phyloP scores from a whole-genome alignment of 1,140 invertebrate species.

The Dendroctonus valens region DNA sequence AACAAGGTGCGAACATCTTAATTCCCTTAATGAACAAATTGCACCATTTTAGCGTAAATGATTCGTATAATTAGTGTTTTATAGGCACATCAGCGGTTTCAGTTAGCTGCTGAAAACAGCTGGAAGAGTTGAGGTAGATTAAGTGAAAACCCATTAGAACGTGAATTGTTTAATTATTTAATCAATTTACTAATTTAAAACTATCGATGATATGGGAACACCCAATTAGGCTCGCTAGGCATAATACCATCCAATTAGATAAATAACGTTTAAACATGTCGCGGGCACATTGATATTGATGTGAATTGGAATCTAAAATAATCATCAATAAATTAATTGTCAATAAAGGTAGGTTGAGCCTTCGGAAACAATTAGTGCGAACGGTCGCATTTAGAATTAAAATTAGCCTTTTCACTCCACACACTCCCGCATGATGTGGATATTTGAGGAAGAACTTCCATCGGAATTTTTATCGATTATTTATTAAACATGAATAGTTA shows the following conservation, averaged over 20 bases:
- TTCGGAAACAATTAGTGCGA: not conserved
- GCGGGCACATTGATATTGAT: constrained; percentile 32
- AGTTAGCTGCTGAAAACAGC: constrained; percentile 1
- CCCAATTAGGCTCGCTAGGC: constrained; percentile 15
- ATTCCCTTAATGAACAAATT: constrained; percentile 18
- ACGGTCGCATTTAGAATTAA: not conserved
- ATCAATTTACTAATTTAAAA: constrained; percentile 30
- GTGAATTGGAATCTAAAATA: constrained; percentile 19
- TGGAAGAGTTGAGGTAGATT: not conserved
- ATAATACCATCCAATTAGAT: constrained; percentile 30
- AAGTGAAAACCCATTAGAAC: constrained; percentile 20
- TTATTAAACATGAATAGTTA: constrained; percentile 17
- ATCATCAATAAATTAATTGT: constrained; percentile 10
- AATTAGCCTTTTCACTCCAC: not conserved
- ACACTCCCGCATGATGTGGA: not conserved
- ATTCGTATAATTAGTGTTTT: constrained; percentile 26
- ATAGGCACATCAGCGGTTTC: constrained; percentile 21
- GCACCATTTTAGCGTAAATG: constrained; percentile 15
- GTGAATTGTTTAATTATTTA: constrained; percentile 28
- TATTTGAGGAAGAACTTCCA: constrained; percentile 8
- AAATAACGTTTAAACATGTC: constrained; percentile 34
- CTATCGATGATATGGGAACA: constrained; percentile 10
- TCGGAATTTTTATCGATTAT: constrained; percentile 16
- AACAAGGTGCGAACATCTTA: constrained; percentile 20
- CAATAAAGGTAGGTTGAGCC: constrained; percentile 13